Conservation (phyloP, 1,140 invertebrate species). For the Camponotus pennsylvanicus region DNA sequence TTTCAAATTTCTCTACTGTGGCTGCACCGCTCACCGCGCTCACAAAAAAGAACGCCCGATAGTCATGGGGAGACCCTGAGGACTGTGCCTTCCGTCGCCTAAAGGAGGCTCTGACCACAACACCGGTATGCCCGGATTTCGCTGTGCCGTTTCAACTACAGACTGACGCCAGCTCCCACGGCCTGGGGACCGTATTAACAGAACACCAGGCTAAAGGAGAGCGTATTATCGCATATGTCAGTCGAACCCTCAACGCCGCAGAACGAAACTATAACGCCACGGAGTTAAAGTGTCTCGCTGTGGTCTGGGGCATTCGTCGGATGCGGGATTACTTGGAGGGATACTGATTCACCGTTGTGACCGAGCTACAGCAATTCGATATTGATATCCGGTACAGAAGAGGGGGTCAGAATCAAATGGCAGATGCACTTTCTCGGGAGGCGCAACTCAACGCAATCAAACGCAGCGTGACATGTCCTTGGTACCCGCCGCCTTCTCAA, state of each 20-base stretch:
- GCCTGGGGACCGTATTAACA: neutral
- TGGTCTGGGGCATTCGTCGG: neutral
- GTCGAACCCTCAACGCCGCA: neutral
- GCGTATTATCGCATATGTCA: neutral
- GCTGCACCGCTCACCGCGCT: no score
- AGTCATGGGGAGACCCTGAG: no score
- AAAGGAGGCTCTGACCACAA: constrained; percentile 1
- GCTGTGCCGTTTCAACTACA: neutral
- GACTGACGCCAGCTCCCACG: neutral
- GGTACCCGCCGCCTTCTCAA: no score
- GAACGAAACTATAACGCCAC: neutral
- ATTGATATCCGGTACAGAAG: neutral
- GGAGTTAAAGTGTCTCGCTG: neutral
- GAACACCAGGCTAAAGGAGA: neutral
- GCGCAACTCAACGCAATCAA: no score
- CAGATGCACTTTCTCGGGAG: neutral
- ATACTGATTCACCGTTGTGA: neutral
- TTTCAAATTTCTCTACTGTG: constrained; percentile 74
- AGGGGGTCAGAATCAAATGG: neutral
- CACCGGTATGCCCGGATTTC: constrained; percentile 66
- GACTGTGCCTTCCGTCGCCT: no score
- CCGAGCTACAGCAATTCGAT: neutral
- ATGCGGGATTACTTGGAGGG: neutral
- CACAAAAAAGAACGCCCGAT: no score
- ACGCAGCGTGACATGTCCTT: no score